Conservation (phyloP, 1,140 invertebrate species). For the Leptinotarsa texana region DNA sequence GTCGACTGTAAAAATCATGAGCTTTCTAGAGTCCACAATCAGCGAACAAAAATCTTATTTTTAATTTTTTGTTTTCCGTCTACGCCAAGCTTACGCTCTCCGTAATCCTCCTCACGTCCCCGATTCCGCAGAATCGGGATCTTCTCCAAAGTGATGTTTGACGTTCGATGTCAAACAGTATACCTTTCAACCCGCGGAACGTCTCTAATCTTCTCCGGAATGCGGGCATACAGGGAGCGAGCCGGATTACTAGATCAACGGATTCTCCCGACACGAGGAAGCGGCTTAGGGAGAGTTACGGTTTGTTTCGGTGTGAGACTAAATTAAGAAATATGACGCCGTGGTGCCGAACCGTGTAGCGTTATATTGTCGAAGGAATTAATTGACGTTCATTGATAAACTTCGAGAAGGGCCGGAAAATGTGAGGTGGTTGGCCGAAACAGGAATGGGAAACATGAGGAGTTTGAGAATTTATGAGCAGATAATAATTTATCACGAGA, state of each 20-base stretch:
- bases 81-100: neutral
- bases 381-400: constrained; percentile 2
- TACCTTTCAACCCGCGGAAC: neutral
- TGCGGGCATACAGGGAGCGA: neutral
- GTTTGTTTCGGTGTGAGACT: neutral
- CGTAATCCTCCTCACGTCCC: neutral
- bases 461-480: too few species aligned
- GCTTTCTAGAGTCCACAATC: neutral
- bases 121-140: neutral
- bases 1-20: neutral
- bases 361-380: neutral
- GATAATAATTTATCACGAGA: too few species aligned
- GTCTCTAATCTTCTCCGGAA: neutral
- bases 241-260: neutral
- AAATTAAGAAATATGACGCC: constrained; percentile 8
- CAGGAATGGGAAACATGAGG: too few species aligned
- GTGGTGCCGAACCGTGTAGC: neutral
- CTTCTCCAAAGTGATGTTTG: neutral
- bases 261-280: constrained; percentile 2
- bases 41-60: neutral
- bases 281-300: constrained; percentile 1
- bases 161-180: neutral
- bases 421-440: too few species aligned
- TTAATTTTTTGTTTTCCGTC: neutral
- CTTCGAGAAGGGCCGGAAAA: too few species aligned